Evolutionary conservation across 2,797 vertebrate genomes (phyloP), one percentile per base, ranked within the genome.

Genomic region (Spinus pinus): DNA sequence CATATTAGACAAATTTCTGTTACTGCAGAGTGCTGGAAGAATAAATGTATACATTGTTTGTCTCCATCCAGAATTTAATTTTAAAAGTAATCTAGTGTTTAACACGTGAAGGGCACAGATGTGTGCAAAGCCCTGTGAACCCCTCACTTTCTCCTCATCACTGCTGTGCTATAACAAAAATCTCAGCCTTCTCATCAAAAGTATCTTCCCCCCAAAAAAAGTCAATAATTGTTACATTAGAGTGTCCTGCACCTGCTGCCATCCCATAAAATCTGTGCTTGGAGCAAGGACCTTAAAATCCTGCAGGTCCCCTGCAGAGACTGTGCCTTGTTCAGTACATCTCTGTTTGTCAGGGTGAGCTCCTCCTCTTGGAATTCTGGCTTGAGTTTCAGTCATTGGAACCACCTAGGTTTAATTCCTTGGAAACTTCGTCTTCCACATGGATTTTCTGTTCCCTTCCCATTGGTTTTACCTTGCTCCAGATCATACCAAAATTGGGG

Each of bases 141-240:
- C 4, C 4, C 3, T 28, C 21, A 11, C 14, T 16, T 33, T 12
- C 7, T 33, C 25, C 10, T 12, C 7, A 3, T 46, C 33, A 4
- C 14, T 54, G 61, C 9, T 31, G 2, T 25, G 47, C 10, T n/a
- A 0, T 12, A 49, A 4, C 14, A 69, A 22, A 62, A 73, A 24
- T 56, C 3, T 1, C 2, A 1, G 19, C 27, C 8, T 19, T 44
- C 10, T 71, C 33, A 64, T 57, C 47, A 19, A 18, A 83, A 70
- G 10, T 21, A 8, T 28, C 22, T 51, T 6, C 4, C 2, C 2
- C 10, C 6, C 3, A 10, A 0, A 0, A 9, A 49, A 37, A 85
- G 8, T 53, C 28, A 61, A 0, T 50, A 17, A 49, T 25, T 7
- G 17, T 33, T 81, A 35, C 80, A 67, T 37, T 44, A 10, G 10